Base-by-base conservation (phyloP, 2,797 vertebrate genomes). In the Myotis pilosus region DNA sequence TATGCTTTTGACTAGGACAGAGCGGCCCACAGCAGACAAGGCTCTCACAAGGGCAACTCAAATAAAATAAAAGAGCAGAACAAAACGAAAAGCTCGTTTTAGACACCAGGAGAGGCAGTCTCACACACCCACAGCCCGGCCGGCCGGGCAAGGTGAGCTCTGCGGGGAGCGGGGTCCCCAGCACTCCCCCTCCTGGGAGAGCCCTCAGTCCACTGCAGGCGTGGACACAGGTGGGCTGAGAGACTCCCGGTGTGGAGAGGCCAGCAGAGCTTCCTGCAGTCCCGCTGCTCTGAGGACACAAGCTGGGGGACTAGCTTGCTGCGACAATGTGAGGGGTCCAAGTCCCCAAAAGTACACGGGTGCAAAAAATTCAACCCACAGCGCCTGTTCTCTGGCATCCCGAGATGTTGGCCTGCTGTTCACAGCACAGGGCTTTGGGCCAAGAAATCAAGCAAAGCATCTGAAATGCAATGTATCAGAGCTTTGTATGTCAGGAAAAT, bases 1-100 rank as follows among this genome's bases (percentile, higher is more conserved):
- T 33, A 19, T 83, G 44, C 38, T 79, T 88, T 76, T 4, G 5
- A 15, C 28, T 68, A 16, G 2, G 19, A 57, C 5, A 57, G 62
- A 64, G 47, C 20, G 51, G 71, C 55, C 87, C 13, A 5, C 8
- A 79, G 55, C 12, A 82, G 33, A 78, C 23, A n/a, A 90, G 11
- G 51, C 8, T 78, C 15, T 23, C 1, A 0, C 5, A 72, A 87
- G 7, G 47, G 47, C 12, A 92, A 47, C 86, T 60, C 44, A 49
- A 69, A 30, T 41, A 57, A 64, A 76, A 69, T 49, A 72, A 76
- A 87, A 90, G 30, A 68, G 71, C 49, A 90, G 28, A 85, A 36
- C n/a, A 60, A 60, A 76, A 44, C 4, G 38, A 38, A 38, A 68
- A 30, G 23, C 28, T 47, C 47, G 8, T 60, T 86, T 87, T 25